Conservation (phyloP, 2,888 invertebrate species). For the Drosophila mimetica region DNA sequence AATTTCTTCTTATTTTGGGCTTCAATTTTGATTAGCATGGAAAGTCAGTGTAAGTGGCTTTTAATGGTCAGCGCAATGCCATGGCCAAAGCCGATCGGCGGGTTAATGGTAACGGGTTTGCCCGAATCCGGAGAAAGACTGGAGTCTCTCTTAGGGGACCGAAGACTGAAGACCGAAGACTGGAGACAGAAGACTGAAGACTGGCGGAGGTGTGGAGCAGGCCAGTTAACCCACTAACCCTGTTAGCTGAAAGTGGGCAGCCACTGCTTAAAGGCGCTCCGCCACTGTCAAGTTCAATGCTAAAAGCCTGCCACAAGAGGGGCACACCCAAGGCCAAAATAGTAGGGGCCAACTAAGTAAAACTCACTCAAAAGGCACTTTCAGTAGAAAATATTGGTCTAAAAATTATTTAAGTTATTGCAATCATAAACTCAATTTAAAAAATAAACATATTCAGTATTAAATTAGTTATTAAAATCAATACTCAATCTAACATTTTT, state of each 20-base stretch:
- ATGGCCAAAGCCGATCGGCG: conserved; percentile 46
- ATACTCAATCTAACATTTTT: too few relatives aligned
- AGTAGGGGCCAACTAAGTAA: not conserved
- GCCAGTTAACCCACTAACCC: conserved; percentile 76
- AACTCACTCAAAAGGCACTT: too few relatives aligned
- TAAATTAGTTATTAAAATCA: too few relatives aligned
- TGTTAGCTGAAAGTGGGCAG: conserved; percentile 64
- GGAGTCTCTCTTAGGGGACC: not conserved
- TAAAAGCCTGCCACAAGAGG: conserved; percentile 12
- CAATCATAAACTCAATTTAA: too few relatives aligned
- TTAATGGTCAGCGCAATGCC: conserved; percentile 55
- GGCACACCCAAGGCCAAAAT: not conserved
- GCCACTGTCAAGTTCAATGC: conserved; percentile 71
- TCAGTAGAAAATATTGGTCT: too few relatives aligned
- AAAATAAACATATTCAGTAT: too few relatives aligned
- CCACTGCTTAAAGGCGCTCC: conserved; percentile 13
- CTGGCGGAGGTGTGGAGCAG: conserved; percentile 16
- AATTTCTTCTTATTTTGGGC: conserved; percentile 36
- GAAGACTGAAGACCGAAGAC: conserved; percentile 4
- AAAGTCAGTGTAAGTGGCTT: conserved; percentile 59
- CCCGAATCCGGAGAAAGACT: conserved; percentile 53
- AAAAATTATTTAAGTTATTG: too few relatives aligned
- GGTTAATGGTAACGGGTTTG: conserved; percentile 63
- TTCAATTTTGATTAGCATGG: conserved; percentile 53
- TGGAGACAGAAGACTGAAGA: not conserved